A percentile compares a stretch with the other conserved stretches of the same genome.
phyloP scores from a whole-genome alignment of 2,113 vertebrate genomes.

The Rostratula benghalensis region DNA sequence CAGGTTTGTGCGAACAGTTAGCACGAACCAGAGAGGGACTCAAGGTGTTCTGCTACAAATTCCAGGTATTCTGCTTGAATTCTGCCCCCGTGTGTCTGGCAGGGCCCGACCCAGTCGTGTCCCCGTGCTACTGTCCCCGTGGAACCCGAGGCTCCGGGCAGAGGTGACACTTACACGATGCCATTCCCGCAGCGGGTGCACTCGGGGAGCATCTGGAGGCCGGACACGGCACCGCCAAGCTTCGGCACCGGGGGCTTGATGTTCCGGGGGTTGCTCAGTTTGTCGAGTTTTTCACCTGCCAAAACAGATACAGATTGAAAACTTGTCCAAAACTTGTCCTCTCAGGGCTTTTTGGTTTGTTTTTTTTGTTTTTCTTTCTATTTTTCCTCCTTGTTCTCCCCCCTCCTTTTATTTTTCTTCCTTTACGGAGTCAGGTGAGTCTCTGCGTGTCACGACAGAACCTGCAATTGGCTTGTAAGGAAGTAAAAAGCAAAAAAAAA shows the following conservation, averaged over 20 bases:
- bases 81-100: accelerated
- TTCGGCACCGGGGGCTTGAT: constrained; percentile 84
- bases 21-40: neutral
- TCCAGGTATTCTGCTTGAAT: neutral
- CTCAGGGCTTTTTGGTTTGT: accelerated
- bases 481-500: neutral
- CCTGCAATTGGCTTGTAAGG: neutral
- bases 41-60: neutral
- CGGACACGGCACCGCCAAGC: constrained; percentile 79
- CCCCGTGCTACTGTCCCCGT: accelerated
- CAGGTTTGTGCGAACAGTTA: neutral
- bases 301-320: constrained; percentile 9
- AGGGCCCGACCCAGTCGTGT: neutral
- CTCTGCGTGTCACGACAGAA: neutral
- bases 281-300: constrained; percentile 81
- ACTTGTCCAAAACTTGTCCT: neutral
- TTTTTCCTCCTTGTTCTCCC: no score
- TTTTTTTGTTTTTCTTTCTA: no score
- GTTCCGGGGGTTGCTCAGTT: constrained; percentile 73
- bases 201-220: constrained; percentile 90
- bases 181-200: constrained; percentile 92
- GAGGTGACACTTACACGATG: constrained; percentile 87
- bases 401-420: neutral
- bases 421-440: neutral
- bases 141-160: accelerated